A percentile compares a stretch with the other conserved stretches of the same genome.
These are phyloP conservation scores for Sinocyclocheilus rhinocerous DNA, from an alignment of 2,113 vertebrate species.

Conservation along the genomic window DNA sequence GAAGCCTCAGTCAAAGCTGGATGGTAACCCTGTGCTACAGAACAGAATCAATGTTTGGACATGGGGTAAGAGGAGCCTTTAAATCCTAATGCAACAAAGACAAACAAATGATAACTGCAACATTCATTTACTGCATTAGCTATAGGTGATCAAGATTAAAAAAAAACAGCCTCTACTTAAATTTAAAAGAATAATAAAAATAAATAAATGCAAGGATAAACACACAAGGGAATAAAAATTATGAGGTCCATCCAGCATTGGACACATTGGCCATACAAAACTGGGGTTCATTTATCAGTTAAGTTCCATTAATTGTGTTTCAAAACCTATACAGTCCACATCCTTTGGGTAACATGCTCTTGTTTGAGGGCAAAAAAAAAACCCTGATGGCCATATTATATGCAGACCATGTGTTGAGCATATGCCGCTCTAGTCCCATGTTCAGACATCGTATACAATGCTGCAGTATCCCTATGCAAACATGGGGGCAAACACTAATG, in stretches of 20 bases:
- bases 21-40: slow-evolving; percentile 60
- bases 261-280: neutral
- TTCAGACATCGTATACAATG: slow-evolving; percentile 64
- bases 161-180: neutral
- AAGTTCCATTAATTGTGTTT: neutral
- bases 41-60: slow-evolving; percentile 70
- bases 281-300: neutral
- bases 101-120: neutral
- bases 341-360: neutral
- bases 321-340: neutral
- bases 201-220: neutral
- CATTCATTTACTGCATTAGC: neutral
- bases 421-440: slow-evolving; percentile 42
- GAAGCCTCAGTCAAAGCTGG: slow-evolving; percentile 40
- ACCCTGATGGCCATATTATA: neutral
- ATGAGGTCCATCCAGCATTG: neutral
- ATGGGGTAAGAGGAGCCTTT: slow-evolving; percentile 36
- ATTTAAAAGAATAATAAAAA: neutral
- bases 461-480: neutral
- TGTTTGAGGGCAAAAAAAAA: neutral
- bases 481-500: neutral
- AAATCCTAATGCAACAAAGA: slow-evolving; percentile 3
- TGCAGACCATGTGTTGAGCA: slow-evolving; percentile 5
- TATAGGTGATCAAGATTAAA: neutral
- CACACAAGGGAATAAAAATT: neutral